phyloP scores from a whole-genome alignment of 1,140 invertebrate species.

The Chrysomallon squamiferum region DNA sequence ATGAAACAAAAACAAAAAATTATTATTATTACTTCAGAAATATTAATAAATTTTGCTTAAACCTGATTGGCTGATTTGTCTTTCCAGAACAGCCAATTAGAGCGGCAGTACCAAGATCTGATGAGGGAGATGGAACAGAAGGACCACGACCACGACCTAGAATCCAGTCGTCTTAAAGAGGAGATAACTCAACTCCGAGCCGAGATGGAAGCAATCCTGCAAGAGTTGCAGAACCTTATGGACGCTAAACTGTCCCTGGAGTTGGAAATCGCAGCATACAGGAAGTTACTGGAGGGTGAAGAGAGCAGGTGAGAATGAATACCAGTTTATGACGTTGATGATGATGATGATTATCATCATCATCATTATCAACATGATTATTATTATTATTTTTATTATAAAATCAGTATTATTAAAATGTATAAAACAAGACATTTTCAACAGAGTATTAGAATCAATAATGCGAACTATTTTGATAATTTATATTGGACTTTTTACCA shows the following conservation, averaged over 20 bases:
- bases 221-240: constrained; percentile 63
- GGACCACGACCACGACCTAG: constrained; percentile 54
- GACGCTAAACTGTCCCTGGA: constrained; percentile 63
- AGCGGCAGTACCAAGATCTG: constrained; percentile 64
- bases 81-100: constrained; percentile 64
- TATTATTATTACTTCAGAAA: too few relatives aligned
- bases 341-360: too few relatives aligned
- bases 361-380: too few relatives aligned
- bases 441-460: too few relatives aligned
- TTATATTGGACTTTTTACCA: too few relatives aligned
- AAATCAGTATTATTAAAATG: too few relatives aligned
- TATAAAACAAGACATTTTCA: too few relatives aligned
- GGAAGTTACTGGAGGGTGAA: constrained; percentile 59
- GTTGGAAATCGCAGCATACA: constrained; percentile 61
- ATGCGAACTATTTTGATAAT: too few relatives aligned
- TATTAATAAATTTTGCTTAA: too few relatives aligned
- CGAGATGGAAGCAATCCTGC: constrained; percentile 61
- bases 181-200: constrained; percentile 58
- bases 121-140: constrained; percentile 63
- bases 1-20: too few relatives aligned
- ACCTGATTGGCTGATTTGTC: background rate
- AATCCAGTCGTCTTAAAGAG: constrained; percentile 33
- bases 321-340: too few relatives aligned
- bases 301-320: constrained; percentile 47
- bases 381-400: too few relatives aligned